Conservation (phyloP, 2,797 vertebrate genomes). For the Synaphobranchus kaupii region DNA sequence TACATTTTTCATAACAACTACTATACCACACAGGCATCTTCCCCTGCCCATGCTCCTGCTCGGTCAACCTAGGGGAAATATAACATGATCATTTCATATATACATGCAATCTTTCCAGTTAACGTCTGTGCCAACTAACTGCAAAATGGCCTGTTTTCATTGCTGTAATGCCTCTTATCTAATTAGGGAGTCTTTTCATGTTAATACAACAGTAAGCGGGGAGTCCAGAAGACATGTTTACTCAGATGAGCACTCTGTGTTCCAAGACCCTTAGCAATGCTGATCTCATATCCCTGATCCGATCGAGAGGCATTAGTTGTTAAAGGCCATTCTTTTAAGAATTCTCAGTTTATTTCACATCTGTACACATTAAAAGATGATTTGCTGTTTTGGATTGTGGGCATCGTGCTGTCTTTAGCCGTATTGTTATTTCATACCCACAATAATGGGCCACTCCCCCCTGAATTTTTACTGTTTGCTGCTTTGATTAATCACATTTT, state of each 20-base stretch:
- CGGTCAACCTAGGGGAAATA: neutral
- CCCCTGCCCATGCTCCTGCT: neutral
- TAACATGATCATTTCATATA: slow-evolving; percentile 17
- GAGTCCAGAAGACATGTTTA: neutral
- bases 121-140: slow-evolving; percentile 21
- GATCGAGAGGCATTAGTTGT: neutral
- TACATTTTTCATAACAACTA: neutral
- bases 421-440: neutral
- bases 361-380: neutral
- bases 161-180: slow-evolving; percentile 23
- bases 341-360: neutral
- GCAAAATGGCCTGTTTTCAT: slow-evolving; percentile 25
- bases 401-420: neutral
- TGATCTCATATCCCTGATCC: neutral
- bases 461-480: neutral
- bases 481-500: neutral
- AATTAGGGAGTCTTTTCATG: slow-evolving; percentile 26
- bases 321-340: neutral
- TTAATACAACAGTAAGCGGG: slow-evolving; percentile 22
- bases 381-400: neutral
- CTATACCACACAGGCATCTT: neutral
- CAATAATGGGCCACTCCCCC: neutral
- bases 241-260: neutral
- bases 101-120: slow-evolving; percentile 1
- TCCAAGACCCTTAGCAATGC: neutral